These are phyloP conservation scores for Pristionchus mayeri DNA, from an alignment of 2,888 invertebrate genomes.

Conservation along the genomic window DNA sequence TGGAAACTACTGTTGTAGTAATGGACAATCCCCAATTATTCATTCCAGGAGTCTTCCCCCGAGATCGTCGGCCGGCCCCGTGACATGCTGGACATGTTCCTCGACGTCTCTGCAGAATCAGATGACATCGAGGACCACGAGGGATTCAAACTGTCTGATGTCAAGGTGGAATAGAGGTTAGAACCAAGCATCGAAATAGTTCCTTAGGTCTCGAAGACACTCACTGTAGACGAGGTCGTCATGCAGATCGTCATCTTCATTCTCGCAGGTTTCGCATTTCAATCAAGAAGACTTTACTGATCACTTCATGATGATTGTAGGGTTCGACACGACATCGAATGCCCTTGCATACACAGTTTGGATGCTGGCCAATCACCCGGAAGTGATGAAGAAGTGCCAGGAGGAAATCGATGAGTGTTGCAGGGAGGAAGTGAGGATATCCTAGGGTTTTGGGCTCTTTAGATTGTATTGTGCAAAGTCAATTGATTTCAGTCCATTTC, in stretches of 20 bases:
- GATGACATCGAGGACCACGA: background rate
- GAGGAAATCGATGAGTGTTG: slow-evolving; percentile 45
- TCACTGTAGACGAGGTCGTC: slow-evolving; percentile 7
- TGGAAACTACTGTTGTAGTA: no score
- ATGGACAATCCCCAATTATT: no score
- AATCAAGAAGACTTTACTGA: background rate
- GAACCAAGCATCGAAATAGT: background rate
- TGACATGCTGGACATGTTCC: slow-evolving; percentile 7
- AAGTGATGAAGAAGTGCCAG: background rate
- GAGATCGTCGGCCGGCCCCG: background rate
- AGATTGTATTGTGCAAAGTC: no score
- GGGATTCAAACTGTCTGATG: background rate
- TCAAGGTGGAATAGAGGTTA: background rate
- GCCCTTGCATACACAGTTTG: slow-evolving; percentile 43
- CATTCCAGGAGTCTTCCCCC: background rate
- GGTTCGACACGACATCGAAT: slow-evolving; percentile 48
- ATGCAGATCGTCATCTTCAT: background rate
- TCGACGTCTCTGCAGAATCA: background rate
- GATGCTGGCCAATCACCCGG: slow-evolving; percentile 38
- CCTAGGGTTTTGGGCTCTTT: no score
- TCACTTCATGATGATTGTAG: background rate
- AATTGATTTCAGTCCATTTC: background rate
- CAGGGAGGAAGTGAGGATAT: slow-evolving; percentile 2
- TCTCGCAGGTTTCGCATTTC: background rate
- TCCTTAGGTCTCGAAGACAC: background rate